A percentile compares a stretch with the other conserved stretches of the same genome.
Conservation (phyloP, 1,140 invertebrate genomes). For the Cephus cinctus region DNA sequence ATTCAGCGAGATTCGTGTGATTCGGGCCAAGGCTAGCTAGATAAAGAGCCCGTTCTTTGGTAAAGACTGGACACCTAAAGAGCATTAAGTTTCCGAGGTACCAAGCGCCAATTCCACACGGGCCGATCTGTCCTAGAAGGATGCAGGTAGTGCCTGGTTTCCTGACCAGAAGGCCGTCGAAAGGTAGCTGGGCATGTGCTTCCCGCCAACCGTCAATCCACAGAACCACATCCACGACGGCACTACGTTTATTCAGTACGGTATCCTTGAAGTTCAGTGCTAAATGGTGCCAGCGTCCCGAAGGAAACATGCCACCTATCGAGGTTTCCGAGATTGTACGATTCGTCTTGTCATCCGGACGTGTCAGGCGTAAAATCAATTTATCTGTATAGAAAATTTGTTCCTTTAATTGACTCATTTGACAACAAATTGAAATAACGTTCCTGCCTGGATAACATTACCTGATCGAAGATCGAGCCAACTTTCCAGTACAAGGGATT, state of each 20-base stretch:
- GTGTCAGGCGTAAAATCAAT: conserved; percentile 56
- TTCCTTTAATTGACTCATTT: neutral
- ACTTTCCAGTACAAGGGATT: conserved; percentile 56
- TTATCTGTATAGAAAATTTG: conserved; percentile 46
- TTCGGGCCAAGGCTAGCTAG: conserved; percentile 57
- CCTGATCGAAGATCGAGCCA: conserved; percentile 57
- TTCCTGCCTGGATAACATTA: too few species aligned
- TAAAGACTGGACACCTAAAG: conserved; percentile 56
- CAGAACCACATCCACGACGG: conserved; percentile 60
- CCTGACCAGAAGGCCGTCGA: conserved; percentile 54
- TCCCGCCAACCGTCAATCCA: conserved; percentile 59
- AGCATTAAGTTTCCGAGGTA: conserved; percentile 58
- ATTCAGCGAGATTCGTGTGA: conserved; percentile 55
- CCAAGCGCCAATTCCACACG: conserved; percentile 49
- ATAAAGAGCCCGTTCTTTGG: conserved; percentile 53
- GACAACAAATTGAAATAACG: conserved; percentile 12
- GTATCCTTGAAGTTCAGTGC: conserved; percentile 63
- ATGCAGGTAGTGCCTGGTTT: conserved; percentile 55
- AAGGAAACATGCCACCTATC: conserved; percentile 52
- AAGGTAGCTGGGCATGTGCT: conserved; percentile 50
- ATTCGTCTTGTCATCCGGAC: conserved; percentile 58
- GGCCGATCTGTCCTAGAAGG: conserved; percentile 53
- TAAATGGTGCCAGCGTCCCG: conserved; percentile 61
- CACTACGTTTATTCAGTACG: conserved; percentile 58
- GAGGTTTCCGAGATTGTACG: conserved; percentile 59